Conservation (phyloP, 1,140 invertebrate species). For the Venustaconcha ellipsiformis region DNA sequence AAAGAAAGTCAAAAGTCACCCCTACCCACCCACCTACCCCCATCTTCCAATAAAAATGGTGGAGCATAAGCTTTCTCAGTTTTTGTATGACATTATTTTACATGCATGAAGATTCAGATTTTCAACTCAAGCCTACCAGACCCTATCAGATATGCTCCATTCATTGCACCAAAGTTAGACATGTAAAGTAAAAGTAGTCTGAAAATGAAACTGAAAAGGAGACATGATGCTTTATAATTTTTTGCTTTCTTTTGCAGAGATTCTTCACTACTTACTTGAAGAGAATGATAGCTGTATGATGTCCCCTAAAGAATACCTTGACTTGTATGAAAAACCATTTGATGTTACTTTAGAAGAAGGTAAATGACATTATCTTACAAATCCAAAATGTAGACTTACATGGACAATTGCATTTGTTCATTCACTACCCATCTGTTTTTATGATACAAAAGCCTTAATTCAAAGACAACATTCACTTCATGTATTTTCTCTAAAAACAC, state of each 20-base stretch:
- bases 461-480: background rate
- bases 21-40: too few species aligned
- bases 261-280: conserved; percentile 24
- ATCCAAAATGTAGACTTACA: background rate
- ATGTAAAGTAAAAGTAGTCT: too few species aligned
- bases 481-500: conserved; percentile 4
- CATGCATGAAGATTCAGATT: too few species aligned
- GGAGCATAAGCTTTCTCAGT: too few species aligned
- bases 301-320: conserved; percentile 31
- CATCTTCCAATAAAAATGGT: too few species aligned
- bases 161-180: too few species aligned
- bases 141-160: too few species aligned
- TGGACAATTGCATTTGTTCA: background rate
- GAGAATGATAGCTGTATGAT: conserved; percentile 28
- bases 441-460: conserved; percentile 2
- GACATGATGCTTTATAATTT: too few species aligned
- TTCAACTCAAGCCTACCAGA: too few species aligned
- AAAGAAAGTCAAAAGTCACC: too few species aligned
- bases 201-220: too few species aligned
- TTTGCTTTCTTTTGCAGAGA: conserved; percentile 1
- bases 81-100: too few species aligned
- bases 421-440: background rate
- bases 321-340: conserved; percentile 53
- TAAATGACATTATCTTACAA: conserved; percentile 23
- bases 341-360: conserved; percentile 57